Conservation (phyloP, 2,113 vertebrate genomes). For the Benitochromis conjunctus region DNA sequence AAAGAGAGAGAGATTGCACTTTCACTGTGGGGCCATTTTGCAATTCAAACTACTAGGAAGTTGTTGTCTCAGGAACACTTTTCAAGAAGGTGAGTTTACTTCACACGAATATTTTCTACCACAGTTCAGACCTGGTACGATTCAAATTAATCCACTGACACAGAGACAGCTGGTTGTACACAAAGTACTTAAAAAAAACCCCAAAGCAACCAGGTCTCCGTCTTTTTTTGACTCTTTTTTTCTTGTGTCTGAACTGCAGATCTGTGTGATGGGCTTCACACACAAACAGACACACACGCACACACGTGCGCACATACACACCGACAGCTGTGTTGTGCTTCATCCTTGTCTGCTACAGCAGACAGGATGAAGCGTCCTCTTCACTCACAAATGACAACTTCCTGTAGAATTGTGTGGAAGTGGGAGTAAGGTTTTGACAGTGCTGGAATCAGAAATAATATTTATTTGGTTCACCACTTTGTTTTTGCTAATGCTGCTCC, state of each 20-base stretch:
- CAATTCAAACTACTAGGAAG: neutral
- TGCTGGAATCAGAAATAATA: neutral
- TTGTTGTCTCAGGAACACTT: neutral
- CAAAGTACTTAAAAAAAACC: neutral
- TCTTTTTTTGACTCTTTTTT: neutral
- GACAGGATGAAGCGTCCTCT: neutral
- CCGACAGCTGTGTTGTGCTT: too few species aligned
- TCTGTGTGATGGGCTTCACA: neutral
- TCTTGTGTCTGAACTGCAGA: neutral
- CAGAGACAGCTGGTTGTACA: neutral
- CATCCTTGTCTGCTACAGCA: neutral
- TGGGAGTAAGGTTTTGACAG: neutral
- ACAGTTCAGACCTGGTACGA: neutral
- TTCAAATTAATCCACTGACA: neutral
- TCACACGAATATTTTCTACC: neutral
- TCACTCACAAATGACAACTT: neutral
- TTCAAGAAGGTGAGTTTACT: neutral
- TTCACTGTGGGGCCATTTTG: neutral
- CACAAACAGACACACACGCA: neutral
- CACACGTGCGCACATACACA: too few species aligned
- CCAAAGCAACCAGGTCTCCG: neutral
- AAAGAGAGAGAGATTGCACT: neutral
- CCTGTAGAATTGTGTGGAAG: neutral
- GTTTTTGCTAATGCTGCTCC: neutral
- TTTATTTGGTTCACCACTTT: neutral